These are phyloP conservation scores for Sycophaga agraensis DNA, from an alignment of 1,140 invertebrate species.

Conservation along the genomic window DNA sequence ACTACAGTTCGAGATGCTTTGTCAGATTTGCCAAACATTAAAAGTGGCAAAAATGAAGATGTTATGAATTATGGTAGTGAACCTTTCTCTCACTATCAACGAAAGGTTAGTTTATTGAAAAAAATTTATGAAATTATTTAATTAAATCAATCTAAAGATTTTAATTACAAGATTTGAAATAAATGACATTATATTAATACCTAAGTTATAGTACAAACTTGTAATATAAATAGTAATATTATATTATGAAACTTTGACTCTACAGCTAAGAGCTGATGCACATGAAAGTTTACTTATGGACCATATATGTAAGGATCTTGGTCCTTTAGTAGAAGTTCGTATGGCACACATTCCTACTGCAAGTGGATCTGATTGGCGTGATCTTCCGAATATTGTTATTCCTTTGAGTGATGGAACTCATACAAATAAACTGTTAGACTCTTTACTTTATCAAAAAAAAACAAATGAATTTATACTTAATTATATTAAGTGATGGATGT, in stretches of 20 bases:
- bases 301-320: conserved; percentile 87
- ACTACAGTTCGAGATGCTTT: conserved; percentile 80
- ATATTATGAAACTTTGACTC: conserved; percentile 3
- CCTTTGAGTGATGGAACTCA: conserved; percentile 71
- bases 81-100: conserved; percentile 77
- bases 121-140: too few relatives aligned
- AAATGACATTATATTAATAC: background rate
- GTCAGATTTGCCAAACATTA: conserved; percentile 78
- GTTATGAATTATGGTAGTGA: conserved; percentile 76
- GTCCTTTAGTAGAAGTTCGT: conserved; percentile 74
- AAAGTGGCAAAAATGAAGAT: conserved; percentile 70
- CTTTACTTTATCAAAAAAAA: background rate
- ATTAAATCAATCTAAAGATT: too few relatives aligned
- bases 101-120: conserved; percentile 54
- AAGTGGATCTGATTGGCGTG: conserved; percentile 83
- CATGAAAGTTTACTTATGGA: conserved; percentile 65
- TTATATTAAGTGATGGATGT: background rate
- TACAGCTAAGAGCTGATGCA: conserved; percentile 65
- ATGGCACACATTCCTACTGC: conserved; percentile 75
- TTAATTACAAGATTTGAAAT: background rate
- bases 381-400: conserved; percentile 79
- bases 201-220: background rate
- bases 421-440: conserved; percentile 64
- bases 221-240: background rate
- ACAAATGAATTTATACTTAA: background rate